Evolutionary conservation across 2,797 vertebrate genomes (phyloP), one percentile per base, ranked within the genome.

Genomic region (Periophthalmus magnuspinnatus): DNA sequence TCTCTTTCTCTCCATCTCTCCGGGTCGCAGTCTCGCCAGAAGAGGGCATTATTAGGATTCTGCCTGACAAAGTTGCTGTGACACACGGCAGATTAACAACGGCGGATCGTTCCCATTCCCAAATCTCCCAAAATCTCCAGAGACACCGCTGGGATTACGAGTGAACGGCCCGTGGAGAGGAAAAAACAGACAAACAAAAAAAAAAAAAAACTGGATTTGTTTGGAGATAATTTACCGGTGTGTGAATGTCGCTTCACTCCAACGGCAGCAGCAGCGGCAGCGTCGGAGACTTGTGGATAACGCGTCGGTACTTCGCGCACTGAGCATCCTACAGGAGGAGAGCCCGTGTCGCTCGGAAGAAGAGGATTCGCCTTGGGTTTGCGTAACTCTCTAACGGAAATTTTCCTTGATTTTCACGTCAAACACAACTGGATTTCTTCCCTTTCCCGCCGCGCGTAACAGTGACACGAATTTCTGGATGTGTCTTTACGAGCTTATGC

Each of bases 31-130:
- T 88, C 88, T 91, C 91, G 70, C 93, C 93, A 93, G 93, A 93
- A 93, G 93, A 93, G 93, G 93, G 93, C 93, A 93, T 93, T 93
- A 93, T 93, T 93, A 89, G 70, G 82, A 79, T 93, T 86, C 90
- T 90, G 86, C 81, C 82, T 85, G 81, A 90, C 89, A 92, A 94
- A 93, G 91, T 93, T 92, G 81, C 88, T 76, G 60, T 83, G 86
- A 86, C 89, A 79, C 47, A 83, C 86, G 84, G 83, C 80, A 88
- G 89, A 88, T 90, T 88, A 89, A 90, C 85, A 73, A 72, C 77
- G 65, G 72, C 86, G 78, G 83, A 80, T 60, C 70, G 84, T 69
- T 79, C 84, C 57, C 75, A 81, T 76, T 75, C 76, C 9, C 41
- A 45, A 45, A 32, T 19, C 17, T 9, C 3, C 4, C 24, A 19